Conservation (phyloP, 1,140 invertebrate genomes). For the Cotesia vestalis region DNA sequence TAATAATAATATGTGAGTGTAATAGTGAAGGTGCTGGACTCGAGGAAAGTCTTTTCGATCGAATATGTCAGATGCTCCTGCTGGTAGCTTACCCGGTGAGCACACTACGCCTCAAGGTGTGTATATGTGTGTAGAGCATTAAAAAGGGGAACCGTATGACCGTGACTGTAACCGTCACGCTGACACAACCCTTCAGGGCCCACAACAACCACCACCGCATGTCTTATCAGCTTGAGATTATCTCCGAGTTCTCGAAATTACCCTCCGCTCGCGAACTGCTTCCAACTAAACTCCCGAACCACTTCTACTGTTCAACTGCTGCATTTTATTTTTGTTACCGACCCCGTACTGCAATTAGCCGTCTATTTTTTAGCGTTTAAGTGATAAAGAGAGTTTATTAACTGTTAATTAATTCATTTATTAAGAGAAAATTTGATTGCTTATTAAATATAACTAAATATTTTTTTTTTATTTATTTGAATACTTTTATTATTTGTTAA, state of each 20-base stretch:
- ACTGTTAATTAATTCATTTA: background rate
- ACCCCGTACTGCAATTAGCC: slow-evolving; percentile 23
- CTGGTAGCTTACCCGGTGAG: slow-evolving; percentile 29
- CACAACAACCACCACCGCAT: slow-evolving; percentile 28
- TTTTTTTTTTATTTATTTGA: too few relatives aligned
- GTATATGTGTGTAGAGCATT: too few relatives aligned
- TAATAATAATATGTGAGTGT: slow-evolving; percentile 27
- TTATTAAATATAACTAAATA: too few relatives aligned
- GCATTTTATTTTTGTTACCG: background rate
- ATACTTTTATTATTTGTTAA: too few relatives aligned
- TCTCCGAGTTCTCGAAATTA: slow-evolving; percentile 32
- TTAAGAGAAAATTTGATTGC: background rate
- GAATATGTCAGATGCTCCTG: slow-evolving; percentile 56
- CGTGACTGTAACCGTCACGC: slow-evolving; percentile 58
- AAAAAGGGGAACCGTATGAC: slow-evolving; percentile 44
- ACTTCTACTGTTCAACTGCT: background rate
- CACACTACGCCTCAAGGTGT: too few relatives aligned
- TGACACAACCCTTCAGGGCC: slow-evolving; percentile 41
- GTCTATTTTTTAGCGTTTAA: slow-evolving; percentile 20
- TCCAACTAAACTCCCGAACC: background rate
- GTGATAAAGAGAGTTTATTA: slow-evolving; percentile 5
- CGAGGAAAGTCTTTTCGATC: slow-evolving; percentile 11
- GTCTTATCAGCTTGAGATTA: slow-evolving; percentile 40
- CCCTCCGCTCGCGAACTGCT: background rate
- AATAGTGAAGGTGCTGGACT: slow-evolving; percentile 41